Percentiles rank a stretch among this genome's conserved stretches.
Evolutionary conservation across 2,113 vertebrate genomes (phyloP).

Genomic region (Nasalis larvatus): DNA sequence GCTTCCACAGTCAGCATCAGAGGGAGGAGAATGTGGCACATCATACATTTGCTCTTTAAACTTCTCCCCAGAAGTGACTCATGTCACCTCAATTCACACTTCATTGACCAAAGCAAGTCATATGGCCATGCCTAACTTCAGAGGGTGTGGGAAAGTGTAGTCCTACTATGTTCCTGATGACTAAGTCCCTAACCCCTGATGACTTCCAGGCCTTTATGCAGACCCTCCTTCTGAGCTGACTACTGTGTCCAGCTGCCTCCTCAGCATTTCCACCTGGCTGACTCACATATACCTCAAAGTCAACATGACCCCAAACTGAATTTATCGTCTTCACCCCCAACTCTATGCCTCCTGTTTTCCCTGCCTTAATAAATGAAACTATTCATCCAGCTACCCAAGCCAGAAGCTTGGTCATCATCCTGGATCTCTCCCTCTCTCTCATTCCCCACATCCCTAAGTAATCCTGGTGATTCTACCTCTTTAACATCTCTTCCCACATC

Average conservation of each 20-base stretch:
- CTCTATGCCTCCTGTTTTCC: background rate
- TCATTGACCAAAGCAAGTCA: slow-evolving; percentile 1
- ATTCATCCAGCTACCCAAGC: background rate
- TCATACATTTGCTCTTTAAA: background rate
- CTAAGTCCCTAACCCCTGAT: background rate
- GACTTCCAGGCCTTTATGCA: background rate
- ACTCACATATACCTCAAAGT: slow-evolving; percentile 14
- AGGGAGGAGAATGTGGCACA: slow-evolving; percentile 14
- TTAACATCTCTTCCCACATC: slow-evolving; percentile 31
- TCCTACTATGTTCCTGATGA: background rate
- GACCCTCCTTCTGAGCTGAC: background rate
- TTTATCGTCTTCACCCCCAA: background rate
- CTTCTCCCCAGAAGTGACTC: slow-evolving; percentile 2
- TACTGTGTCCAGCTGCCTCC: background rate
- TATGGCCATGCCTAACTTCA: background rate
- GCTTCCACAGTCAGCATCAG: slow-evolving; percentile 18
- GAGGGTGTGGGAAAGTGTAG: background rate
- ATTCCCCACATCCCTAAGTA: background rate
- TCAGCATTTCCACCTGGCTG: slow-evolving; percentile 9
- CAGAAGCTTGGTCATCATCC: slow-evolving; percentile 8
- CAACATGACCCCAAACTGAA: slow-evolving; percentile 20
- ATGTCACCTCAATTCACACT: slow-evolving; percentile 19
- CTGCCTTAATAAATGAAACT: slow-evolving; percentile 27
- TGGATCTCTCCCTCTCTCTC: background rate
- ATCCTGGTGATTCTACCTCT: background rate